These are phyloP conservation scores for Australoheros scitulus DNA, from an alignment of 2,113 vertebrate species.

Conservation along the genomic window DNA sequence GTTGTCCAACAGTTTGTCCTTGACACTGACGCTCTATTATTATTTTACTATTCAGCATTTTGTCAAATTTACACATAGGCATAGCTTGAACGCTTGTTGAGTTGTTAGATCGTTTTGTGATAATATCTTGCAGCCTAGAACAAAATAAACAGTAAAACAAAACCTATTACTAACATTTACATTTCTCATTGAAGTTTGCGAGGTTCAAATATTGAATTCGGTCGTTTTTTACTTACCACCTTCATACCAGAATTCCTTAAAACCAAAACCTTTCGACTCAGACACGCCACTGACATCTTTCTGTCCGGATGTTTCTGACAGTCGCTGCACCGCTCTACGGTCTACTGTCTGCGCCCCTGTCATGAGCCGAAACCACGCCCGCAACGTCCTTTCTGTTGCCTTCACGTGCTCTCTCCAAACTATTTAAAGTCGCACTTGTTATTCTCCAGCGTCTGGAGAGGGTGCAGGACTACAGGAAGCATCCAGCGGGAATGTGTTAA, in stretches of 20 bases:
- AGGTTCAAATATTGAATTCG: not conserved
- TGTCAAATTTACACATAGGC: not conserved
- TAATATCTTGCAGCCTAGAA: not conserved
- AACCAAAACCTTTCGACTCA: conserved; percentile 55
- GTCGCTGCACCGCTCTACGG: not conserved
- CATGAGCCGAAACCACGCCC: not conserved
- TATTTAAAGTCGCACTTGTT: not conserved
- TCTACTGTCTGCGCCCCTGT: not conserved
- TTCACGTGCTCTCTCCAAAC: not conserved
- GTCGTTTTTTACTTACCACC: conserved; percentile 51
- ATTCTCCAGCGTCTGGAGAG: not conserved
- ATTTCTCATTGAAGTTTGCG: not conserved
- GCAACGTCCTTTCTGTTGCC: not conserved
- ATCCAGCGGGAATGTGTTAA: not conserved
- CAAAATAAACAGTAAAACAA: not conserved
- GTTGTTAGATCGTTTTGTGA: not conserved
- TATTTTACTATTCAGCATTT: not conserved
- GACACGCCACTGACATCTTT: conserved; percentile 59
- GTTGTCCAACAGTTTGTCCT: not conserved
- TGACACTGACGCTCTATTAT: not conserved
- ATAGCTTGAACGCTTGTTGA: not conserved
- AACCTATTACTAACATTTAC: not conserved
- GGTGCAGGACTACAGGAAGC: not conserved
- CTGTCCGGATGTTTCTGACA: rapidly evolving
- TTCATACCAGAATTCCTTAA: conserved; percentile 40